phyloP scores from a whole-genome alignment of 2,113 vertebrate genomes.

The Eretmochelys imbricata region DNA sequence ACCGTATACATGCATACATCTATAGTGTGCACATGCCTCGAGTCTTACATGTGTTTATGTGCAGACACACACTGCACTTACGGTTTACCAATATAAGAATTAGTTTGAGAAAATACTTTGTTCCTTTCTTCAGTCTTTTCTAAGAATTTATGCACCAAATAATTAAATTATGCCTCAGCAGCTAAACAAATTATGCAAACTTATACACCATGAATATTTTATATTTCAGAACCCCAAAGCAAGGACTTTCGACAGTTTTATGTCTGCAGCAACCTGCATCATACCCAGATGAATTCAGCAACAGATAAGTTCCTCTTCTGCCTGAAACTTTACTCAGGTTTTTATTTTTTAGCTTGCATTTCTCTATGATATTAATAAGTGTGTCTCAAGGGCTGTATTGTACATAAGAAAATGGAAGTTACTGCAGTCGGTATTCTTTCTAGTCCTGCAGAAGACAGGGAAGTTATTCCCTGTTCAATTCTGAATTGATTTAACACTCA shows the following conservation, averaged over 20 bases:
- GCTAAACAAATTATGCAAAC: constrained; percentile 85
- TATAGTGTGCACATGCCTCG: background rate
- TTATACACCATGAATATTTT: constrained; percentile 83
- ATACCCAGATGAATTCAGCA: constrained; percentile 70
- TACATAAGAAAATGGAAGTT: constrained; percentile 41
- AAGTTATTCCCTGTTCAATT: constrained; percentile 25
- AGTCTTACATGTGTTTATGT: background rate
- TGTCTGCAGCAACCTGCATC: constrained; percentile 70
- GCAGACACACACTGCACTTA: background rate
- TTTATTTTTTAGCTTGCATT: constrained; percentile 50
- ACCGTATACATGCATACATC: background rate
- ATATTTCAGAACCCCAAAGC: constrained; percentile 78
- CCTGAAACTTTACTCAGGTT: constrained; percentile 52
- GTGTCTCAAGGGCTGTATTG: constrained; percentile 54
- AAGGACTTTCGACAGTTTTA: constrained; percentile 73
- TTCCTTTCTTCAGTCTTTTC: constrained; percentile 53
- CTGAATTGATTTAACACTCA: constrained; percentile 42
- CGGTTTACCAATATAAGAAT: background rate
- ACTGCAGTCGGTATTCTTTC: constrained; percentile 33
- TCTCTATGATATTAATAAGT: constrained; percentile 59
- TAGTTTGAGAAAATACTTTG: constrained; percentile 17
- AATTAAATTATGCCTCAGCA: constrained; percentile 78
- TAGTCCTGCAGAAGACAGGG: background rate
- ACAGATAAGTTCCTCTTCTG: constrained; percentile 57
- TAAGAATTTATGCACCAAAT: constrained; percentile 67